Evolutionary conservation across 2,113 vertebrate species (phyloP).

Genomic region (Festucalex cinctus): DNA sequence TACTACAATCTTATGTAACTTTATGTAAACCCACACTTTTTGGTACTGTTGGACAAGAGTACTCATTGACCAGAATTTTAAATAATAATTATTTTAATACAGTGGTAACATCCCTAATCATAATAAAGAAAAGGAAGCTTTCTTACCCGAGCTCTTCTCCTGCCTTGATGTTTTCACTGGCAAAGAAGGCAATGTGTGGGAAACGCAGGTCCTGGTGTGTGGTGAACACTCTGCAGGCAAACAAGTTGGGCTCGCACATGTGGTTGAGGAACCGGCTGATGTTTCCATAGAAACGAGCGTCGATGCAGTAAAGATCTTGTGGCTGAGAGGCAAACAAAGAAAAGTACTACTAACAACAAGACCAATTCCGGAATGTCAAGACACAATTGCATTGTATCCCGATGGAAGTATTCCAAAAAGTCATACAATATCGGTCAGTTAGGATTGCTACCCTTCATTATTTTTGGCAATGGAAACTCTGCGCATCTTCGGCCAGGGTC

Average conservation of each 20-base stretch:
- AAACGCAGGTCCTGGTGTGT: constrained; percentile 98
- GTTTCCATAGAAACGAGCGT: constrained; percentile 95
- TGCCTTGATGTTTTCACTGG: constrained; percentile 83
- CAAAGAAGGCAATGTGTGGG: constrained; percentile 93
- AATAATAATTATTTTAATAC: too few species aligned
- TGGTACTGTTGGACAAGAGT: too few species aligned
- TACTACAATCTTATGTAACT: too few species aligned
- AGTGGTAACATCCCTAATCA: too few species aligned
- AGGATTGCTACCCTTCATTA: not conserved
- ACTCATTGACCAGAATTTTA: too few species aligned
- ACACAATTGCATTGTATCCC: too few species aligned
- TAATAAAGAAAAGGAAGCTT: not conserved
- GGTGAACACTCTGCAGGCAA: constrained; percentile 92
- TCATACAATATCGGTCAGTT: too few species aligned
- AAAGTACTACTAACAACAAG: too few species aligned
- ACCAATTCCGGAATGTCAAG: not conserved
- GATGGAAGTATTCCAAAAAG: too few species aligned
- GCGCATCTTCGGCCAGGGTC: not conserved
- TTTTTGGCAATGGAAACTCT: not conserved
- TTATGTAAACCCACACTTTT: too few species aligned
- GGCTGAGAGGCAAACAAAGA: constrained; percentile 65
- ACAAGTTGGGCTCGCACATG: constrained; percentile 96
- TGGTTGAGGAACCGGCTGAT: constrained; percentile 98
- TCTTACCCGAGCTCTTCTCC: constrained; percentile 91
- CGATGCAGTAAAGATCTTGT: constrained; percentile 92